A percentile compares a stretch with the other conserved stretches of the same genome.
phyloP scores from a whole-genome alignment of 1,140 invertebrate species.

The Araneus ventricosus region DNA sequence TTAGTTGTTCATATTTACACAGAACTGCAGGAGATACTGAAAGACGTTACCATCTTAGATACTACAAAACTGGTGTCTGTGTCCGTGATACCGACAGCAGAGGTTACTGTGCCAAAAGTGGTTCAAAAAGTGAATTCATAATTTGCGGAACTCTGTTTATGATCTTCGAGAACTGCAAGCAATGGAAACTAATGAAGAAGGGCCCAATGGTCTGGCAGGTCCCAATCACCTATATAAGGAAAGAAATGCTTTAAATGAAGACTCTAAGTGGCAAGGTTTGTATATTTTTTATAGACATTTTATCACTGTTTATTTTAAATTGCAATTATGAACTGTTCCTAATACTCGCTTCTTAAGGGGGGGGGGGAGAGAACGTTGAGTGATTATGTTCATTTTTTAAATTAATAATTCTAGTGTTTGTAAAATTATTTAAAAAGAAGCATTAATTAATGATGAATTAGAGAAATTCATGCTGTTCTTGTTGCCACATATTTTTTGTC shows the following conservation, averaged over 20 bases:
- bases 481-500: too few relatives aligned
- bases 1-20: conserved; percentile 95
- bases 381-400: too few relatives aligned
- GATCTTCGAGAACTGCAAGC: conserved; percentile 93
- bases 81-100: conserved; percentile 97
- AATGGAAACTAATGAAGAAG: conserved; percentile 82
- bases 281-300: too few relatives aligned
- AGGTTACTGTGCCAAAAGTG: conserved; percentile 98
- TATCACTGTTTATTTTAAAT: conserved; percentile 34
- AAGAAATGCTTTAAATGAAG: conserved; percentile 97
- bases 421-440: too few relatives aligned
- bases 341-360: not conserved
- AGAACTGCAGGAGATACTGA: conserved; percentile 98
- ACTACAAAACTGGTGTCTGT: conserved; percentile 99
- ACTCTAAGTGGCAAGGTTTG: conserved; percentile 98
- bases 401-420: too few relatives aligned
- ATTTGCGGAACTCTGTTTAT: conserved; percentile 96
- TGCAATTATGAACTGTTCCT: not conserved
- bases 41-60: conserved; percentile 96
- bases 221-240: conserved; percentile 96
- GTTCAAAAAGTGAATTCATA: conserved; percentile 95
- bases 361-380: not conserved
- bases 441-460: too few relatives aligned
- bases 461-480: too few relatives aligned
- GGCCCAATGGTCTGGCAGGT: conserved; percentile 83